Conservation (phyloP, 2,113 vertebrate genomes). For the Plectropomus leopardus region DNA sequence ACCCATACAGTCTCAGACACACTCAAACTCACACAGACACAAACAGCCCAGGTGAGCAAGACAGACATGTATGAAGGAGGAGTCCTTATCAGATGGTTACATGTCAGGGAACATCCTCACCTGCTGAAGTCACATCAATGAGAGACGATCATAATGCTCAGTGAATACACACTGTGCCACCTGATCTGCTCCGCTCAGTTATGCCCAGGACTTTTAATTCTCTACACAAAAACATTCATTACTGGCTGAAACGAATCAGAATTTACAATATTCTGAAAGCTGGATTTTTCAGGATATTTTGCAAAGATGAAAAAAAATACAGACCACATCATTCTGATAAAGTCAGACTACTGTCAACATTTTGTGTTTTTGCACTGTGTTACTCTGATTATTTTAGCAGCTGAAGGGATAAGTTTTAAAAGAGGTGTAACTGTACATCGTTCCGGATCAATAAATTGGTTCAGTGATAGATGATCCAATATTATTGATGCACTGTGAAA, state of each 20-base stretch:
- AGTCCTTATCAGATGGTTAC: conserved; percentile 25
- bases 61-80: conserved; percentile 1
- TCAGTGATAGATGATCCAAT: too few species aligned
- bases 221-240: neutral
- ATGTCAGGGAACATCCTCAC: conserved; percentile 11
- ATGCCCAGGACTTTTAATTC: neutral
- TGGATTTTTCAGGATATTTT: too few species aligned
- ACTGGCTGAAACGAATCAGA: neutral
- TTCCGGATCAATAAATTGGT: too few species aligned
- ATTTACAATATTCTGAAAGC: too few species aligned
- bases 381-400: conserved; percentile 21
- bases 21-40: neutral
- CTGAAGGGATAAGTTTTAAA: neutral
- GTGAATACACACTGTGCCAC: conserved; percentile 2
- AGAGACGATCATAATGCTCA: conserved; percentile 2
- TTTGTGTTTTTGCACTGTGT: fast-evolving
- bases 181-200: neutral
- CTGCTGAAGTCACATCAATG: conserved; percentile 23
- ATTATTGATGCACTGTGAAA: too few species aligned
- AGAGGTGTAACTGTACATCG: too few species aligned
- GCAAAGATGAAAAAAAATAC: too few species aligned
- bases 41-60: neutral
- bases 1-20: neutral
- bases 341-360: neutral
- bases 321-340: neutral